Evolutionary conservation across 1,140 invertebrate genomes (phyloP).

Genomic region (Leptinotarsa undecemlineata): DNA sequence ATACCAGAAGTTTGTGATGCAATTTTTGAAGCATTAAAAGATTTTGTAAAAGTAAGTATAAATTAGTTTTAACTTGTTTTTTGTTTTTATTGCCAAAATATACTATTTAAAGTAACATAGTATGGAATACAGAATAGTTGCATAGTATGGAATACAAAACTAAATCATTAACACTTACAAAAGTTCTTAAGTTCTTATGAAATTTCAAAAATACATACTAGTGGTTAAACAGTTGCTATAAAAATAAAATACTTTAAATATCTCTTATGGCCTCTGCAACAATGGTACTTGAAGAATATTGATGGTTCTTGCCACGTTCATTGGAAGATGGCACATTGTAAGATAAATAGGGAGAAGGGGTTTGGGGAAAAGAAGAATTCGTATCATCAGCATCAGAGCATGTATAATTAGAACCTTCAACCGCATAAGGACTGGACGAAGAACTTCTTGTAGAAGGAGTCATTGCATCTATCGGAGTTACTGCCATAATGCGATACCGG

Average conservation of each 20-base stretch:
- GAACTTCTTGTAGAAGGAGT: not conserved
- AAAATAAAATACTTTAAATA: slow-evolving; percentile 9
- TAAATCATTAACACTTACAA: not conserved
- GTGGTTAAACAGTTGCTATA: not conserved
- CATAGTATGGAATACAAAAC: not conserved
- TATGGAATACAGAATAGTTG: not conserved
- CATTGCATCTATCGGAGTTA: slow-evolving; percentile 6
- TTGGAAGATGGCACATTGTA: slow-evolving; percentile 1
- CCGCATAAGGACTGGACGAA: not conserved
- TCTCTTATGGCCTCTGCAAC: not conserved
- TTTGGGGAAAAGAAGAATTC: not conserved
- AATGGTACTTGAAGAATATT: slow-evolving; percentile 1
- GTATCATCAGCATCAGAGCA: not conserved
- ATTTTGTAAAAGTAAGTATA: not conserved
- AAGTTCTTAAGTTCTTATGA: not conserved
- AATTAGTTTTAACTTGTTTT: not conserved
- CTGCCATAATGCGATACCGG: slow-evolving; percentile 6
- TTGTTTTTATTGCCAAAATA: not conserved
- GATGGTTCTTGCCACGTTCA: not conserved
- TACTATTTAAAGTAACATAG: not conserved
- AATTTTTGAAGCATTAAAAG: slow-evolving; percentile 6
- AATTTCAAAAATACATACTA: not conserved
- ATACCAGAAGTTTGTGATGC: slow-evolving; percentile 25
- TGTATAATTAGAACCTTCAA: not conserved
- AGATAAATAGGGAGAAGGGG: not conserved